These are phyloP conservation scores for Auanema freiburgensis DNA, from an alignment of 2,888 invertebrate genomes.

Conservation along the genomic window DNA sequence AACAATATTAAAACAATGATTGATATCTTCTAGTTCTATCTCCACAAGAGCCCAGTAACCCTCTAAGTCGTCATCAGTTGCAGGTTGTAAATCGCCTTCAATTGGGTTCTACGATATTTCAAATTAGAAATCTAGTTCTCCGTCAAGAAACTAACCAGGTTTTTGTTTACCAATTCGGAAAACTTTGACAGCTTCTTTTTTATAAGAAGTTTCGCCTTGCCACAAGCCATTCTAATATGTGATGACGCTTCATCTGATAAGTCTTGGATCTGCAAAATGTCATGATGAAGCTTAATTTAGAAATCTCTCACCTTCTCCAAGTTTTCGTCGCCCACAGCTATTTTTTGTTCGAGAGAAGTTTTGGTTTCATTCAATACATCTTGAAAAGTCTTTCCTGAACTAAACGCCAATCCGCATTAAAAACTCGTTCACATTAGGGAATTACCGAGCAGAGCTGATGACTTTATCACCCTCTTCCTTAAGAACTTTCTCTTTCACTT, in stretches of 20 bases:
- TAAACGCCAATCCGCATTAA: background rate
- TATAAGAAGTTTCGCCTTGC: constrained; percentile 27
- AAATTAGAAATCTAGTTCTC: constrained; percentile 1
- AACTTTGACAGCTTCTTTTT: constrained; percentile 36
- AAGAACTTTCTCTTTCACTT: too few relatives aligned
- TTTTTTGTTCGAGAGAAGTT: background rate
- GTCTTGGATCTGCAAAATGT: constrained; percentile 7
- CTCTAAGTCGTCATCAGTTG: constrained; percentile 30
- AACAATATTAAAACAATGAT: constrained; percentile 1
- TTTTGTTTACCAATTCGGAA: constrained; percentile 30
- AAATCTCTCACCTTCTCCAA: constrained; percentile 8
- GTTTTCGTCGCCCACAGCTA: background rate
- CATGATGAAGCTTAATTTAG: background rate
- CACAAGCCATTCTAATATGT: constrained; percentile 25
- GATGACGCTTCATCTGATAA: constrained; percentile 20
- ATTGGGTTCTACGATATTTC: constrained; percentile 18
- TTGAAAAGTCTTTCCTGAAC: background rate
- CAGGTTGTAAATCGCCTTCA: constrained; percentile 19
- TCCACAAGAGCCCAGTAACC: constrained; percentile 37
- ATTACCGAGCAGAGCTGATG: too few relatives aligned
- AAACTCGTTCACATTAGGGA: too few relatives aligned
- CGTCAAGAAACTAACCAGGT: constrained; percentile 23
- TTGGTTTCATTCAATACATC: background rate
- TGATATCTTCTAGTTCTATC: constrained; percentile 31
- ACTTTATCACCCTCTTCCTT: too few relatives aligned